Evolutionary conservation across 1,140 invertebrate species (phyloP), one percentile per base, ranked within the genome.

Genomic region (Neodiprion lecontei): DNA sequence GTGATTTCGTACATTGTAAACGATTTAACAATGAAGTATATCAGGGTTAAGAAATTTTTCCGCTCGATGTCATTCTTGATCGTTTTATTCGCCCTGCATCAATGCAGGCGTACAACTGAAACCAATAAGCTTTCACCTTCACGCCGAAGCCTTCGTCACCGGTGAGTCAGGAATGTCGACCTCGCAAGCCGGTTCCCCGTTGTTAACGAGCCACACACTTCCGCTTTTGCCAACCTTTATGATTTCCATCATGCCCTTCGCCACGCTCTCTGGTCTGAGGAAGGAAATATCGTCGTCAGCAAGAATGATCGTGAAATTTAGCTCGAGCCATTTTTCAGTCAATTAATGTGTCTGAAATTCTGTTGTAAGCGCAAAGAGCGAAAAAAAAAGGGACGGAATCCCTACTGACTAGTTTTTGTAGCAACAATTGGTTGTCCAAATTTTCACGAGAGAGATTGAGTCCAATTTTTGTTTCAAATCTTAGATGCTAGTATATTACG

Each of bases 171-270:
- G 86, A 76, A 87, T 84, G 8, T 66, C 61, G 9, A 90, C 81
- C 71, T 86, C 84, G 70, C 88, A 89, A 5, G 85, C 79, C n/a
- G 86, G 83, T 78, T 88, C 65, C 10, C 84, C 85, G 50, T 86
- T 87, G 79, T 90, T 88, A 21, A 79, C 82, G 14, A 90, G 85
- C 82, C 88, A 88, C 3, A 88, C 80, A n/a, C 84, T 84, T 1
- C 89, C 89, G 72, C 86, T 88, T 40, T 79, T 75, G 10, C 86
- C 89, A 40, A 86, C 80, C 21, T 83, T 81, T 66, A 90, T 88
- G 14, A 90, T 73, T n/a, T 85, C 82, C 1, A 89, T 82, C 79
- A 89, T 83, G 7, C 86, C 88, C 28, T 79, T 78, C 1, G 88
- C 87, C 0, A 90, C 86, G 48, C 84, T 72, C 9, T 82, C 82